phyloP scores from a whole-genome alignment of 2,888 invertebrate species.

The Pemphredon lugubris region DNA sequence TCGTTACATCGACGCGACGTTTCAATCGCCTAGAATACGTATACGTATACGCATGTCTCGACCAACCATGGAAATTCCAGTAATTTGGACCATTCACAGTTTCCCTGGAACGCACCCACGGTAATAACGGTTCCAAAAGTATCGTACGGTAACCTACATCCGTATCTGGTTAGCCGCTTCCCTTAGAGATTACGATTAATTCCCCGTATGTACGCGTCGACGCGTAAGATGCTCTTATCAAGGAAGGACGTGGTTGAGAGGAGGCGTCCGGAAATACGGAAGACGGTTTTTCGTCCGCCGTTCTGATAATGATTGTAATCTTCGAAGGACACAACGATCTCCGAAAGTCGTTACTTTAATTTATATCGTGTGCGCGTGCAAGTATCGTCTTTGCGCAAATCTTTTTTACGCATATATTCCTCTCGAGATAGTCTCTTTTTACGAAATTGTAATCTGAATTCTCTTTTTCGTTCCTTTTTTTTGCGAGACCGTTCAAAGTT shows the following conservation, averaged over 20 bases:
- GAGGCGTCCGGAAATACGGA: conserved; percentile 47
- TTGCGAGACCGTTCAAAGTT: too few species aligned
- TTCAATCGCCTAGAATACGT: too few species aligned
- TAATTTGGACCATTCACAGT: not conserved
- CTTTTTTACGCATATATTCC: not conserved
- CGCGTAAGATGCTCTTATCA: conserved; percentile 49
- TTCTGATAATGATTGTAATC: conserved; percentile 22
- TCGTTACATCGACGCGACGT: too few species aligned
- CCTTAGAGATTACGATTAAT: conserved; percentile 60
- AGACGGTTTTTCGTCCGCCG: conserved; percentile 41
- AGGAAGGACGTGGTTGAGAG: conserved; percentile 63
- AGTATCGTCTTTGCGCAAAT: too few species aligned
- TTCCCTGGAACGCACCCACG: conserved; percentile 2
- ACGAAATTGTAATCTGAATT: too few species aligned
- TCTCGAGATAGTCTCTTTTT: too few species aligned
- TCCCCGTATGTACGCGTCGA: too few species aligned
- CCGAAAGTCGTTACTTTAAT: too few species aligned
- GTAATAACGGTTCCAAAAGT: conserved; percentile 17
- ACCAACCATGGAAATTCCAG: not conserved
- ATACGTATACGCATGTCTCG: not conserved
- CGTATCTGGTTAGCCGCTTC: conserved; percentile 74
- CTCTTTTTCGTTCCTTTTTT: too few species aligned
- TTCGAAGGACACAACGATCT: not conserved
- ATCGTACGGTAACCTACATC: conserved; percentile 51
- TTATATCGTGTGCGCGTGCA: too few species aligned